These are phyloP conservation scores for Setipinna tenuifilis DNA, from an alignment of 2,797 vertebrate genomes.

Conservation along the genomic window DNA sequence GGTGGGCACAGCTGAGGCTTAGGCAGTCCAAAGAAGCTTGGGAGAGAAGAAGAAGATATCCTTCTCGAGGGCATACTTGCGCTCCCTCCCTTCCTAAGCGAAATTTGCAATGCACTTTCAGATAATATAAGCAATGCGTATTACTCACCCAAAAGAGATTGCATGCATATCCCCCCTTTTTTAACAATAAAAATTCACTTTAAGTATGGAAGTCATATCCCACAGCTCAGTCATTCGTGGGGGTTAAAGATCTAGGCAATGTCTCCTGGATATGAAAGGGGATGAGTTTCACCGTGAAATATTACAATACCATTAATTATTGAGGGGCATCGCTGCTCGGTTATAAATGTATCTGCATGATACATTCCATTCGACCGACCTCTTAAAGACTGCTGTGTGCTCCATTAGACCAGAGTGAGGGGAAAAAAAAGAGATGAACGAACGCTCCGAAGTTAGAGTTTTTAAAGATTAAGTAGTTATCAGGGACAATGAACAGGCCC, in stretches of 20 bases:
- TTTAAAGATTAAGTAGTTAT: conserved; percentile 42
- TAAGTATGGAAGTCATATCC: conserved; percentile 20
- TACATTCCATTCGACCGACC: conserved; percentile 46
- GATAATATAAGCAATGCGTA: conserved; percentile 27
- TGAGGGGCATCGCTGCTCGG: conserved; percentile 47
- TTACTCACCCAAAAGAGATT: conserved; percentile 8
- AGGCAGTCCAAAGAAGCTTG: neutral
- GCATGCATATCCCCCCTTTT: conserved; percentile 31
- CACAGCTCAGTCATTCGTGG: conserved; percentile 35
- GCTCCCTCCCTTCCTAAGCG: neutral
- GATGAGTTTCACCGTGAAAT: conserved; percentile 54
- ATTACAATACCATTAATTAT: conserved; percentile 55
- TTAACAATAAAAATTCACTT: conserved; percentile 26
- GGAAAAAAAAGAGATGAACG: conserved; percentile 34
- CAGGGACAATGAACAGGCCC: conserved; percentile 39
- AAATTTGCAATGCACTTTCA: conserved; percentile 25
- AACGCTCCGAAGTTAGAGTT: conserved; percentile 29
- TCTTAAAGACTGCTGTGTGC: conserved; percentile 43
- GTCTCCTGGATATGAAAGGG: conserved; percentile 44
- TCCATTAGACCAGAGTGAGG: conserved; percentile 44
- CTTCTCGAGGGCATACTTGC: neutral
- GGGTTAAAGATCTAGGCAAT: conserved; percentile 38
- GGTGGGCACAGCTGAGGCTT: conserved; percentile 12
- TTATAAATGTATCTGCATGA: conserved; percentile 54
- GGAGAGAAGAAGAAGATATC: neutral